Evolutionary conservation across 1,140 invertebrate species (phyloP).

Genomic region (Plutomurus gul): DNA sequence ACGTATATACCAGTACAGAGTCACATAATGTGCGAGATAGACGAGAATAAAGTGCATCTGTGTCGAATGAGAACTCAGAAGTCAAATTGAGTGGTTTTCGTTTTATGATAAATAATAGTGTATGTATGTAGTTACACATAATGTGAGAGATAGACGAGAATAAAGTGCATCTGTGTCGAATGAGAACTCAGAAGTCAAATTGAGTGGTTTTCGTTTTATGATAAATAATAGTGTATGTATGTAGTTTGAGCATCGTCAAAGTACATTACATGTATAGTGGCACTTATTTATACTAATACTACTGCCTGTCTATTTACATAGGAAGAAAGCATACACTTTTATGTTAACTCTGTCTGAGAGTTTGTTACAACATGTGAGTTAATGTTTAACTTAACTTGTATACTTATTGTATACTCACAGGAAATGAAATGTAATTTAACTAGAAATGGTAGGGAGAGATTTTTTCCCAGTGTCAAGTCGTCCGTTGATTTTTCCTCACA

Average conservation of each 20-base stretch:
- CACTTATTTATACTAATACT: no score
- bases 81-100: not conserved
- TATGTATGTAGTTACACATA: no score
- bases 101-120: no score
- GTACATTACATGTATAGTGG: not conserved
- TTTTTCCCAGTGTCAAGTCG: not conserved
- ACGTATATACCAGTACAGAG: not conserved
- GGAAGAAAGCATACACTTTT: no score
- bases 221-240: not conserved
- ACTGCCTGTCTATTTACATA: no score
- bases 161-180: slow-evolving; percentile 1
- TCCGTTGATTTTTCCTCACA: not conserved
- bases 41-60: slow-evolving; percentile 1
- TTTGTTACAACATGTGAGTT: no score
- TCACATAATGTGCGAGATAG: not conserved
- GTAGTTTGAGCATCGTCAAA: not conserved
- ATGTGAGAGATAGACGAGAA: not conserved
- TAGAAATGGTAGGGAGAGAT: not conserved
- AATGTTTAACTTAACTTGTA: not conserved
- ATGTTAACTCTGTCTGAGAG: no score
- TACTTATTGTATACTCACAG: not conserved
- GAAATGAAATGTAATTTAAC: slow-evolving; percentile 28
- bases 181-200: not conserved
- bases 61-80: not conserved
- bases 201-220: not conserved